Evolutionary conservation across 2,113 vertebrate genomes (phyloP).

Genomic region (Alligator sinensis): DNA sequence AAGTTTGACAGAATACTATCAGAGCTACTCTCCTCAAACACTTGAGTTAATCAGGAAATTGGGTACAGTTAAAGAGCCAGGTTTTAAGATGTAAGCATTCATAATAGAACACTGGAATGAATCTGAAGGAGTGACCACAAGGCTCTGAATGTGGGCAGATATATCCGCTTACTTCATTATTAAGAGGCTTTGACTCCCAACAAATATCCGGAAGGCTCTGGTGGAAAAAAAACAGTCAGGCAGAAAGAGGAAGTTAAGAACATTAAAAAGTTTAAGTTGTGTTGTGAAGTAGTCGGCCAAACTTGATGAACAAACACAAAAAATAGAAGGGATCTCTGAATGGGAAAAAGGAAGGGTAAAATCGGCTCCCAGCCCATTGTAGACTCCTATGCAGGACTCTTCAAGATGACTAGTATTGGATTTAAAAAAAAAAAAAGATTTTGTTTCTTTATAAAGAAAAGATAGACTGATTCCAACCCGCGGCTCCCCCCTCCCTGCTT

Average conservation of each 20-base stretch:
- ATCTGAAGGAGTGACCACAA: slow-evolving; percentile 68
- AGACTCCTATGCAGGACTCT: not conserved
- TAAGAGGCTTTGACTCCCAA: slow-evolving; percentile 61
- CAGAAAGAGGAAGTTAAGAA: slow-evolving; percentile 41
- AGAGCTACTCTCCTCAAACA: not conserved
- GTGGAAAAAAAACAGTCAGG: slow-evolving; percentile 43
- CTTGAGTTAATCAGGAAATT: not conserved
- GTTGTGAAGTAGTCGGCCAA: not conserved
- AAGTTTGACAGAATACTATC: not conserved
- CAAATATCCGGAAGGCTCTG: slow-evolving; percentile 66
- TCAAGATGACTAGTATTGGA: not conserved
- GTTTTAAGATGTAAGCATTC: slow-evolving; percentile 2
- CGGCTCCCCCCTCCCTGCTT: no score
- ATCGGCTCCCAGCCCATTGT: not conserved
- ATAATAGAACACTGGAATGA: slow-evolving; percentile 47
- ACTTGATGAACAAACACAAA: not conserved
- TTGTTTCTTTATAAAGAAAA: not conserved
- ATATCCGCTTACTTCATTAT: slow-evolving; percentile 71
- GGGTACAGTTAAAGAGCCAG: not conserved
- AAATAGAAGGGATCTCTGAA: not conserved
- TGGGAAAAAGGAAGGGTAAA: not conserved
- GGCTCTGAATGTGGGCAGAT: slow-evolving; percentile 67
- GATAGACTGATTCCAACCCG: not conserved
- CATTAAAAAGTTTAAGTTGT: not conserved
- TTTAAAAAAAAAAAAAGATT: not conserved